Evolutionary conservation across 30 jellyfish, hydroid and myxozoan species (phyloP), one percentile per base, ranked within the genome.

Genomic region (Hydra vulgaris): DNA sequence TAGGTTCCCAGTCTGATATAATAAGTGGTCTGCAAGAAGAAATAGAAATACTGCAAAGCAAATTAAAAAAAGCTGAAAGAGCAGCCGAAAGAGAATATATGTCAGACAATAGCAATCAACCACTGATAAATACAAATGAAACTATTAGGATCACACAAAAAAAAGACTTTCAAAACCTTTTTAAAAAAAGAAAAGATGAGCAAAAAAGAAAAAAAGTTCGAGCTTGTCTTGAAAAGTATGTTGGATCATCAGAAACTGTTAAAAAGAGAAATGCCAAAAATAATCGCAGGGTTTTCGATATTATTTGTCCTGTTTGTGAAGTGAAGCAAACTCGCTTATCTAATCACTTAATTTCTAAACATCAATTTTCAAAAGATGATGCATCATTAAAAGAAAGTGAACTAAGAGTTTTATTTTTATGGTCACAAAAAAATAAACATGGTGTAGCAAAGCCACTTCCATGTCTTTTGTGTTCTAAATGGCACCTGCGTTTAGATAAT

Each of bases 381-480:
- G 85, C 79, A 78, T 22, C 61, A 0, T 27, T 78, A 7, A 78
- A 78, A 78, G 76, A 78, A 27, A 24, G 74, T 18, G 85, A 78
- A 0, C 0, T 78, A 24, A 54, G 85, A 61, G 79, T 78, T 69
- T 52, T 78, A 74, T 53, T 15, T 76, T 74, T 27, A 0, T 78
- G 85, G 85, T 53, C 85, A 0, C 27, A 25, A 15, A 78, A 40
- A 0, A 27, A 78, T 0, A 40, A 78, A 0, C 85, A 78, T 61
- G 85, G 85, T 25, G 0, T 40, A 0, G 1, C 85, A 0, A 78
- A 78, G 0, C 85, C 85, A 20, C 54, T 78, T 69, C 85, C 85
- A 1, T 78, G 85, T 25, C 21, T 20, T 52, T 24, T 78, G 5
- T 78, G 85, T n/a, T 3, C 12, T 0, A 61, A 24, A 12, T 78